Percentiles rank a stretch among this genome's conserved stretches.
Evolutionary conservation across 2,113 vertebrate species (phyloP).

Genomic region (Oreochromis aureus): DNA sequence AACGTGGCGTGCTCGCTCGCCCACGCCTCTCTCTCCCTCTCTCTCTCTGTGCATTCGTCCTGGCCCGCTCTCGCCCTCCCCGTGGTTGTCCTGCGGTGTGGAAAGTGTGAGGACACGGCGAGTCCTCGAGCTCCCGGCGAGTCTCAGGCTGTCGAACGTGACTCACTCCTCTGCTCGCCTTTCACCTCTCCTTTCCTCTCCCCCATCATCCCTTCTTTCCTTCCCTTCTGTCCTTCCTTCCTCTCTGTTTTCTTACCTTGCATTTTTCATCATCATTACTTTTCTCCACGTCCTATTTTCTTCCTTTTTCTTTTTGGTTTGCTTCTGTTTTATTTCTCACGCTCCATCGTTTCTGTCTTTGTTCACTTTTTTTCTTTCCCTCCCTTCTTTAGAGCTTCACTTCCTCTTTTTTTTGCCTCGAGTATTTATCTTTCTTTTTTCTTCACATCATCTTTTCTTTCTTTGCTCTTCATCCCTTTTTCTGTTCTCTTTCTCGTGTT

Average conservation of each 20-base stretch:
- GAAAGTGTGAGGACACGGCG: slow-evolving; percentile 24
- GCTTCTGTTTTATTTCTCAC: neutral
- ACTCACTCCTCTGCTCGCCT: slow-evolving; percentile 23
- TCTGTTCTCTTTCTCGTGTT: neutral
- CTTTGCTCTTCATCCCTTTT: neutral
- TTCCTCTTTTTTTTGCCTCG: neutral
- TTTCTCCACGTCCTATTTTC: neutral
- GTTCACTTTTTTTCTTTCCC: neutral
- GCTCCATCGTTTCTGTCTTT: neutral
- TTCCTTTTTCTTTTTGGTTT: neutral
- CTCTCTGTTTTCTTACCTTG: neutral
- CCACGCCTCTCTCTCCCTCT: neutral
- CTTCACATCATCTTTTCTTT: neutral
- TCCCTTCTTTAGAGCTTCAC: neutral
- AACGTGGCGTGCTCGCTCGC: slow-evolving; percentile 37
- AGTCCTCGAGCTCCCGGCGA: slow-evolving; percentile 1
- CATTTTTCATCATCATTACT: neutral
- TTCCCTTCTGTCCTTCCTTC: neutral
- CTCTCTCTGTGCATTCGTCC: neutral
- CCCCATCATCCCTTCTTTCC: neutral
- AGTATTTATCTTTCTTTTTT: neutral
- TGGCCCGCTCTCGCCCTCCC: neutral
- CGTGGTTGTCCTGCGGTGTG: neutral
- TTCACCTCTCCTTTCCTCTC: neutral
- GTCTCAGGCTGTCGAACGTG: slow-evolving; percentile 51